These are phyloP conservation scores for Boulengeromyrus knoepffleri DNA, from an alignment of 2,113 vertebrate species.

Conservation along the genomic window DNA sequence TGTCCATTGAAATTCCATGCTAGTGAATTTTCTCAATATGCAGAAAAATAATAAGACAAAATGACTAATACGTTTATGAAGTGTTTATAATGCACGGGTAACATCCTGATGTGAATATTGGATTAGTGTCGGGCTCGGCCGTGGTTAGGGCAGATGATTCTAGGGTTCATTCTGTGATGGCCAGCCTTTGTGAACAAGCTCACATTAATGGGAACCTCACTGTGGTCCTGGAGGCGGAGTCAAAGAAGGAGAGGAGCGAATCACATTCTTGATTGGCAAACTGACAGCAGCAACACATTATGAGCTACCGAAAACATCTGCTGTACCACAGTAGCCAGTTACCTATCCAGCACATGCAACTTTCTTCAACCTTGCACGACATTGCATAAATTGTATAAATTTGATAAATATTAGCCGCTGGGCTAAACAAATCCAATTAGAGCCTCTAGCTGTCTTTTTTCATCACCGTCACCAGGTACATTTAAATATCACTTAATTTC, in stretches of 20 bases:
- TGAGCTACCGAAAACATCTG: not conserved
- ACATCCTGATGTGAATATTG: not conserved
- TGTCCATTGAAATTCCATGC: not conserved
- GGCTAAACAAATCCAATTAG: not conserved
- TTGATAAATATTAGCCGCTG: not conserved
- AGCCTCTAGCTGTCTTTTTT: not conserved
- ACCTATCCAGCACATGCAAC: not conserved
- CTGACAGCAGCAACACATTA: not conserved
- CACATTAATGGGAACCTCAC: not conserved
- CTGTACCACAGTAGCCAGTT: not conserved
- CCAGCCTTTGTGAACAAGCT: not conserved
- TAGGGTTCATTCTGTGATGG: not conserved
- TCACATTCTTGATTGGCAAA: not conserved
- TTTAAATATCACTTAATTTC: not conserved
- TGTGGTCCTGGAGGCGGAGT: not conserved
- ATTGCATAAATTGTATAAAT: constrained; percentile 2
- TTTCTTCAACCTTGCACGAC: not conserved
- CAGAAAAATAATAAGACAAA: not conserved
- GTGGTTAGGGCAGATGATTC: not conserved
- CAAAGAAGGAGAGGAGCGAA: not conserved
- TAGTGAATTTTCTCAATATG: not conserved
- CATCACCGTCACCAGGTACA: not conserved
- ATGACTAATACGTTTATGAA: not conserved
- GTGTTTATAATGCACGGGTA: not conserved
- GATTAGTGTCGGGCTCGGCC: not conserved